Evolutionary conservation across 2,113 vertebrate species (phyloP).

Genomic region (Clupea harengus): DNA sequence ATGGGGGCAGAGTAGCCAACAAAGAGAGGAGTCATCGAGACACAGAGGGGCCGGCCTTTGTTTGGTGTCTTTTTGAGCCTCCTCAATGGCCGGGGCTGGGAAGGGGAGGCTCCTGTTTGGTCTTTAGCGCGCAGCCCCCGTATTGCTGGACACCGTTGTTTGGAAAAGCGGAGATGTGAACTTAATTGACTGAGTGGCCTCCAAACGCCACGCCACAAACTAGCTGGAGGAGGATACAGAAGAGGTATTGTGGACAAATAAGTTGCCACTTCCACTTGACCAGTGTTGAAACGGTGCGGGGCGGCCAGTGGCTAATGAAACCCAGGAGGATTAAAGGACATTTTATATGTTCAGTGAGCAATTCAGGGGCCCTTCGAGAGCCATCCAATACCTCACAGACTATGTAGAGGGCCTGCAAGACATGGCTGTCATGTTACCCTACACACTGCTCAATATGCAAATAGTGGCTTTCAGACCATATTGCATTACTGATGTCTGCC

Average conservation of each 20-base stretch:
- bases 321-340: slow-evolving; percentile 50
- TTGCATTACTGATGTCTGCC: slow-evolving; percentile 14
- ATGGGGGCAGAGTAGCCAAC: slow-evolving; percentile 82
- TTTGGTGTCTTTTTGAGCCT: slow-evolving; percentile 88
- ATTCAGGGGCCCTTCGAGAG: background rate
- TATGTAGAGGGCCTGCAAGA: background rate
- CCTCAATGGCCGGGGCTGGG: slow-evolving; percentile 84
- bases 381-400: background rate
- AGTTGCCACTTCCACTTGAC: slow-evolving; percentile 41
- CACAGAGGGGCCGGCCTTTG: slow-evolving; percentile 89
- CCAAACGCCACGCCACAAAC: slow-evolving; percentile 60
- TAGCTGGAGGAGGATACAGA: slow-evolving; percentile 62
- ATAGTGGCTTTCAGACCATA: background rate
- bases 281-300: slow-evolving; percentile 50
- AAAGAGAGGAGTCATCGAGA: slow-evolving; percentile 86
- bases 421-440: slow-evolving; percentile 20
- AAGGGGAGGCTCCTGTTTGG: slow-evolving; percentile 89
- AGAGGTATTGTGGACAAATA: slow-evolving; percentile 63
- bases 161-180: slow-evolving; percentile 95
- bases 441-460: slow-evolving; percentile 8
- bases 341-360: slow-evolving; percentile 35
- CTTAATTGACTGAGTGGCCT: slow-evolving; percentile 96
- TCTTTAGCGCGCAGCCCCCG: slow-evolving; percentile 80
- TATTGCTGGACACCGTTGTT: slow-evolving; percentile 85
- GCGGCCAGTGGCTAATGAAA: slow-evolving; percentile 48